A percentile compares a stretch with the other conserved stretches of the same genome.
Evolutionary conservation across 1,140 invertebrate species (phyloP).

Genomic region (Oncopeltus fasciatus): DNA sequence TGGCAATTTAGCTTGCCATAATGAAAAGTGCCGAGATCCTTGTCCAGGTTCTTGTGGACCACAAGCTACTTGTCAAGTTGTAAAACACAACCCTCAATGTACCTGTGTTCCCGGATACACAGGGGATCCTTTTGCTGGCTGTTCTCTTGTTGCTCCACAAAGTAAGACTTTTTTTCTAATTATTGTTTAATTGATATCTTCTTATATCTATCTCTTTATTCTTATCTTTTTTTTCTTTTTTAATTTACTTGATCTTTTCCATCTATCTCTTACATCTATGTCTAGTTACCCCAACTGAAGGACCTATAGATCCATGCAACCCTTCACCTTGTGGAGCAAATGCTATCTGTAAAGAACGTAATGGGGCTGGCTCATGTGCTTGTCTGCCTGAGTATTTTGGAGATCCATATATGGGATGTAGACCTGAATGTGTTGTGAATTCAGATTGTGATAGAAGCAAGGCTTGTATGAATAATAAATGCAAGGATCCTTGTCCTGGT

Average conservation of each 20-base stretch:
- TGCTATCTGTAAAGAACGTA: conserved; percentile 53
- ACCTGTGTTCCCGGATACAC: conserved; percentile 61
- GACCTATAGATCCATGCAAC: conserved; percentile 42
- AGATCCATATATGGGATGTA: conserved; percentile 43
- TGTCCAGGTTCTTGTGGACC: conserved; percentile 73
- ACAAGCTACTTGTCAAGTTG: conserved; percentile 63
- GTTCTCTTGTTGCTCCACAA: conserved; percentile 34
- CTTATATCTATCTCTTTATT: not conserved
- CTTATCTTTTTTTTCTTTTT: not conserved
- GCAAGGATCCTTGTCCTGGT: conserved; percentile 58
- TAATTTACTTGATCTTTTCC: conserved; percentile 19
- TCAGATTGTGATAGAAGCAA: conserved; percentile 50
- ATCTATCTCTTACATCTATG: conserved; percentile 34
- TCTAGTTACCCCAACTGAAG: conserved; percentile 29
- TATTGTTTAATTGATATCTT: no score
- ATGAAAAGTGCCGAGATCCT: conserved; percentile 64
- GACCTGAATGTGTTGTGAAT: conserved; percentile 54
- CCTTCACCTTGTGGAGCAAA: conserved; percentile 63
- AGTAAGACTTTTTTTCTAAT: conserved; percentile 23
- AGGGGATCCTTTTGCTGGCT: conserved; percentile 70
- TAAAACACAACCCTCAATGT: conserved; percentile 69
- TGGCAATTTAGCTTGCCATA: conserved; percentile 62
- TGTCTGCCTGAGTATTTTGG: conserved; percentile 50
- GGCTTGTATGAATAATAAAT: conserved; percentile 56
- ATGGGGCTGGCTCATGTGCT: conserved; percentile 54